Percentiles rank a stretch among this genome's conserved stretches.
phyloP scores from a whole-genome alignment of 2,113 vertebrate species.

The Brachyistius frenatus region DNA sequence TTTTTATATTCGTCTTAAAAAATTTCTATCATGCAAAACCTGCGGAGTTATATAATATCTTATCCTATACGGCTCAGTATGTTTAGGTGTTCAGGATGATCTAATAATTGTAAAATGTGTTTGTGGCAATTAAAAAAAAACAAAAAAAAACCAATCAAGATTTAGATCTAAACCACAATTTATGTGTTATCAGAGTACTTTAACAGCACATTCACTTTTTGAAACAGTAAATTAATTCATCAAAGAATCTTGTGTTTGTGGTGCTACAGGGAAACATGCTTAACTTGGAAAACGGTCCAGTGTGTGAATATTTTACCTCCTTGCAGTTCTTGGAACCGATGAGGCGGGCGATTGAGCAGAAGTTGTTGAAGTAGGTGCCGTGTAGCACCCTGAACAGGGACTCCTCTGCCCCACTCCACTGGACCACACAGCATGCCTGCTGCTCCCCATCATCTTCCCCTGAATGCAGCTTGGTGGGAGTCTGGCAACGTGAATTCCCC shows the following conservation, averaged over 20 bases:
- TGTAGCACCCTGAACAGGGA: conserved; percentile 97
- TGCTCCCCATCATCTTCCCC: conserved; percentile 85
- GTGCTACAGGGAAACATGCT: neutral
- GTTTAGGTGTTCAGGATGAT: too few species aligned
- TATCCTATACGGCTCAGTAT: too few species aligned
- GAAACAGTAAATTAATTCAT: neutral
- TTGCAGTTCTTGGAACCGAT: conserved; percentile 97
- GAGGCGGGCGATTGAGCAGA: conserved; percentile 96
- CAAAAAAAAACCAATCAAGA: too few species aligned
- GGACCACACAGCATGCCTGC: conserved; percentile 82
- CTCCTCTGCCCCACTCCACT: conserved; percentile 96
- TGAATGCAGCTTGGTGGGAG: conserved; percentile 91
- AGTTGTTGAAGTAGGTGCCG: conserved; percentile 99
- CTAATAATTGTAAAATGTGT: too few species aligned
- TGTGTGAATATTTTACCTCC: conserved; percentile 84
- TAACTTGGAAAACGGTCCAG: neutral
- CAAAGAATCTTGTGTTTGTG: neutral
- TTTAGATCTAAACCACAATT: too few species aligned
- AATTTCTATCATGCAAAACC: too few species aligned
- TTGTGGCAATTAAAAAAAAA: too few species aligned
- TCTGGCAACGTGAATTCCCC: conserved; percentile 95
- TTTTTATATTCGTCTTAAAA: too few species aligned
- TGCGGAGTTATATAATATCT: too few species aligned
- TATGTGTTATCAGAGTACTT: neutral
- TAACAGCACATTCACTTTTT: neutral